phyloP scores from a whole-genome alignment of 2,888 invertebrate species.

The Sisyra terminalis region DNA sequence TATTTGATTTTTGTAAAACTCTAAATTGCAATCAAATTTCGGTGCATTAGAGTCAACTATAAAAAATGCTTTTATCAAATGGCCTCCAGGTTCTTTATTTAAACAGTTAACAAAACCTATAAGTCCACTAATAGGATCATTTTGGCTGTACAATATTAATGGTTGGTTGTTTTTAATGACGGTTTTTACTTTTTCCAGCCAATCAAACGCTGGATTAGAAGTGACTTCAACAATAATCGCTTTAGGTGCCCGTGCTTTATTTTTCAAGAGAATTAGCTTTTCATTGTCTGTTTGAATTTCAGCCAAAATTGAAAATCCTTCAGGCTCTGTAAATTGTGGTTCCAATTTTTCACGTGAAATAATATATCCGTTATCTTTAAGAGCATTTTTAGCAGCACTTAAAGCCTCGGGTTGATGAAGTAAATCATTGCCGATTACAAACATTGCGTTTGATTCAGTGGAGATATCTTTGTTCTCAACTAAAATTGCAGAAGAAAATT shows the following conservation, averaged over 20 bases:
- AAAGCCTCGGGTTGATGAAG: conserved; percentile 32
- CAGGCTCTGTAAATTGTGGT: conserved; percentile 21
- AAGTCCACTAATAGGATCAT: conserved; percentile 52
- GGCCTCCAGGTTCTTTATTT: conserved; percentile 41
- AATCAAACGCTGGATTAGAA: conserved; percentile 31
- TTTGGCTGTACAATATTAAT: conserved; percentile 48
- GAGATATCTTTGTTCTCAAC: conserved; percentile 42
- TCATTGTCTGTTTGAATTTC: conserved; percentile 32
- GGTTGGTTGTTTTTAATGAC: conserved; percentile 39
- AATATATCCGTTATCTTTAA: conserved; percentile 23
- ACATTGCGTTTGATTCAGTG: conserved; percentile 16
- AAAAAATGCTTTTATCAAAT: conserved; percentile 42
- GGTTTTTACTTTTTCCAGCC: conserved; percentile 58
- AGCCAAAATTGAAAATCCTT: conserved; percentile 31
- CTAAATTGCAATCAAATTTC: conserved; percentile 41
- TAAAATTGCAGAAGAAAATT: conserved; percentile 32
- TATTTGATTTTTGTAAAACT: conserved; percentile 48
- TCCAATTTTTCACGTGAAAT: conserved; percentile 18
- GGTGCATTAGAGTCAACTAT: conserved; percentile 46
- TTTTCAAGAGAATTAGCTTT: conserved; percentile 29
- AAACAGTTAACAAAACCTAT: conserved; percentile 77
- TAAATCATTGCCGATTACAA: conserved; percentile 23
- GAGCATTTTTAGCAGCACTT: conserved; percentile 16
- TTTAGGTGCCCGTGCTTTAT: conserved; percentile 17
- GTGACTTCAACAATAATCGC: conserved; percentile 24